Percentiles rank a stretch among this genome's conserved stretches.
These are phyloP conservation scores for Napeogenes inachia DNA, from an alignment of 2,888 invertebrate species.

Conservation along the genomic window DNA sequence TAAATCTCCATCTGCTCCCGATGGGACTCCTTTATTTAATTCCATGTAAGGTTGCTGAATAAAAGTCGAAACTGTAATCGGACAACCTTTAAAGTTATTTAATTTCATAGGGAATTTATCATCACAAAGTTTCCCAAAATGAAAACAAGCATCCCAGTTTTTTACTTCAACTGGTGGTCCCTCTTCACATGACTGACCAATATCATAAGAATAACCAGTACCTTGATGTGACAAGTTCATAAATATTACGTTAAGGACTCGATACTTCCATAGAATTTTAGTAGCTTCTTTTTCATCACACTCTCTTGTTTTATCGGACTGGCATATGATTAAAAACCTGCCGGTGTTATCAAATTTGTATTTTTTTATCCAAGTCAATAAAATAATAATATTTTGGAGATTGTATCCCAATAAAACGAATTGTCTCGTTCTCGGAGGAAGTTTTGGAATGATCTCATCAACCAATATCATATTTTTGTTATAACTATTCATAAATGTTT, in stretches of 20 bases:
- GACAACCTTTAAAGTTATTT: slow-evolving; percentile 49
- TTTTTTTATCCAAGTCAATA: slow-evolving; percentile 43
- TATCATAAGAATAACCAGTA: slow-evolving; percentile 18
- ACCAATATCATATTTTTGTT: slow-evolving; percentile 45
- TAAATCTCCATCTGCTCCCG: slow-evolving; percentile 58
- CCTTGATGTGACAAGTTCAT: slow-evolving; percentile 38
- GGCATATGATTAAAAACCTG: slow-evolving; percentile 54
- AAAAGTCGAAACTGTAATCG: slow-evolving; percentile 55
- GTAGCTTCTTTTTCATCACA: slow-evolving; percentile 51
- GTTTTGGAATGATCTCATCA: slow-evolving; percentile 34
- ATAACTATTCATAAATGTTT: slow-evolving; percentile 47
- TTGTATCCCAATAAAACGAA: slow-evolving; percentile 50
- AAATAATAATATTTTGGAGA: slow-evolving; percentile 38
- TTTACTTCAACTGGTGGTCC: slow-evolving; percentile 42
- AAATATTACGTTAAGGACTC: slow-evolving; percentile 53
- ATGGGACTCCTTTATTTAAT: slow-evolving; percentile 42
- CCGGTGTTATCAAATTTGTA: slow-evolving; percentile 54
- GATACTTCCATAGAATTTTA: slow-evolving; percentile 48
- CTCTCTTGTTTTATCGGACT: slow-evolving; percentile 36
- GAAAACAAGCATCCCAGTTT: slow-evolving; percentile 32
- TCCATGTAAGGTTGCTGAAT: slow-evolving; percentile 54
- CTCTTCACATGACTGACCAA: slow-evolving; percentile 51
- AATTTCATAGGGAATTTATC: slow-evolving; percentile 50
- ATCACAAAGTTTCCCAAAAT: slow-evolving; percentile 25
- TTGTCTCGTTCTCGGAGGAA: slow-evolving; percentile 41